Conservation (phyloP, 2,888 invertebrate genomes). For the Timema cristinae region DNA sequence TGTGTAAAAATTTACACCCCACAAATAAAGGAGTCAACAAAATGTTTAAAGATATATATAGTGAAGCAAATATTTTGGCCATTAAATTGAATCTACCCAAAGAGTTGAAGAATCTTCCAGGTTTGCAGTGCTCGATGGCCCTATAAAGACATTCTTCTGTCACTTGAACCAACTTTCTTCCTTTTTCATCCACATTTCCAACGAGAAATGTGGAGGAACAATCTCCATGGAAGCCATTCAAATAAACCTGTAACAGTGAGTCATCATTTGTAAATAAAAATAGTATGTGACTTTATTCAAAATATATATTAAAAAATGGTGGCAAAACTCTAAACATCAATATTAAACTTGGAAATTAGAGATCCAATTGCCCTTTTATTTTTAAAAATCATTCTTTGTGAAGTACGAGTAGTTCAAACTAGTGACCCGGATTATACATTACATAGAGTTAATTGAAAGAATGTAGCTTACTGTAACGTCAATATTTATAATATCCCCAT, state of each 20-base stretch:
- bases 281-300: not conserved
- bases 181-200: conserved; percentile 76
- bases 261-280: conserved; percentile 14
- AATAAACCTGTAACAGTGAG: conserved; percentile 58
- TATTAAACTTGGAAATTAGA: too few relatives aligned
- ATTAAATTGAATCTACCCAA: conserved; percentile 35
- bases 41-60: too few relatives aligned
- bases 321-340: too few relatives aligned
- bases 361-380: too few relatives aligned
- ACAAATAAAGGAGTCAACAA: too few relatives aligned
- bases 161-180: conserved; percentile 61
- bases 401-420: too few relatives aligned
- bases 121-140: conserved; percentile 54
- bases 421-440: too few relatives aligned
- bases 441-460: too few relatives aligned
- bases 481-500: conserved; percentile 88
- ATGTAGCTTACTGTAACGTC: conserved; percentile 73
- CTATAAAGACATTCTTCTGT: conserved; percentile 67
- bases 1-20: too few relatives aligned
- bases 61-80: too few relatives aligned
- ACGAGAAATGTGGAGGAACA: conserved; percentile 82
- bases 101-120: conserved; percentile 48
- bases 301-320: too few relatives aligned
- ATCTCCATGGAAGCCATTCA: conserved; percentile 86
- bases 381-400: too few relatives aligned